Evolutionary conservation across 1,140 invertebrate genomes (phyloP), one percentile per base, ranked within the genome.

Genomic region (Plectrocnemia conspersa): DNA sequence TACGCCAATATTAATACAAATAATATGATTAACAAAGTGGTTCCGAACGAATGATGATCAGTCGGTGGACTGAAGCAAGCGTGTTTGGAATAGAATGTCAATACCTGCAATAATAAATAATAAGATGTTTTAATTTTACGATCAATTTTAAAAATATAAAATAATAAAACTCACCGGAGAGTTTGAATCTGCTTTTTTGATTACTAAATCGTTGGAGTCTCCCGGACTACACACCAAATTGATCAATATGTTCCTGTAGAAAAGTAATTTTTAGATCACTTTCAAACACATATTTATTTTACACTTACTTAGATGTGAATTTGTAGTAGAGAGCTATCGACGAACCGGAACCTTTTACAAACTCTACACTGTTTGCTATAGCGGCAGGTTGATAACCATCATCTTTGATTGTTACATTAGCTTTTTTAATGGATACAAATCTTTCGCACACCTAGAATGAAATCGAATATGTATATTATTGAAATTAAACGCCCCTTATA

Each of bases 11-110:
- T 61, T 24, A 66, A 64, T 3, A 71, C 71, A 52, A 76, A 73
- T 61, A 76, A 71, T 54, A 76, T 66, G 11, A 76, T 74, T 9
- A 74, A 53, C 7, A 76, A 52, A 0, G 72, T 75, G 11, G 74
- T 73, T 3, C 72, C 74, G 1, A 70, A 42, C 0, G 72, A 74
- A 15, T 70, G 66, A 2, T 66, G 66, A n/a, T n/a, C n/a, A 25
- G 32, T 13, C 0, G 54, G 57, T 21, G 64, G 59, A 41, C 59
- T 66, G 21, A 72, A 36, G 52, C 74, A 76, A 1, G 73, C 71
- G 33, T 66, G 42, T 49, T 60, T 62, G 3, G 74, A 70, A 53
- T 71, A 74, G 47, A 76, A 74, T 19, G 64, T 41, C n/a, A 76
- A 47, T 6, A 68, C 57, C 74, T 76, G 68, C 18, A 55, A 70